Evolutionary conservation across 2,797 vertebrate genomes (phyloP).

Genomic region (Merluccius polli): DNA sequence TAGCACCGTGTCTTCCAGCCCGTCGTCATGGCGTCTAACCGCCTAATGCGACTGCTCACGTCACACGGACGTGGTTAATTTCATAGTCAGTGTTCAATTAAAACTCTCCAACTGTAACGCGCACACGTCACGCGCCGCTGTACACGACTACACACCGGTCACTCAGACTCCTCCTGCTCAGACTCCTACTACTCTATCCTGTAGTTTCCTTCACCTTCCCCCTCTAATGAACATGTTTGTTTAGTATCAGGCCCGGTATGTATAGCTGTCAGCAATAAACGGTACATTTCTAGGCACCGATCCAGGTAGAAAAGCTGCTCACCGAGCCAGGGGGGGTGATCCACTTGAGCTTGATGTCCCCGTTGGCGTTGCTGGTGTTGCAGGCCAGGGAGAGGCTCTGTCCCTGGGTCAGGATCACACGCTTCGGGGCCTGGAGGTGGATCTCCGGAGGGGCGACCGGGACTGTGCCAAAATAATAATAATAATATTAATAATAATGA

Average conservation of each 20-base stretch:
- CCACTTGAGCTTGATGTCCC: constrained; percentile 80
- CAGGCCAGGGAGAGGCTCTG: constrained; percentile 84
- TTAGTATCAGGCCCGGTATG: too few relatives aligned
- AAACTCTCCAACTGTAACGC: too few relatives aligned
- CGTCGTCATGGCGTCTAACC: too few relatives aligned
- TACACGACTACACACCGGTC: too few relatives aligned
- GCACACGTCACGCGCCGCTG: too few relatives aligned
- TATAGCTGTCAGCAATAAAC: too few relatives aligned
- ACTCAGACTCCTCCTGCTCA: too few relatives aligned
- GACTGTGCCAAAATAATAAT: constrained; percentile 68
- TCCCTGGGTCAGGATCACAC: constrained; percentile 77
- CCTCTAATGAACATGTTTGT: not conserved
- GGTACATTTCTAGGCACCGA: not conserved
- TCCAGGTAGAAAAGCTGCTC: constrained; percentile 50
- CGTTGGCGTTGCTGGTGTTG: constrained; percentile 85
- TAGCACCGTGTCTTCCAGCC: too few relatives aligned
- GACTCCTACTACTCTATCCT: too few relatives aligned
- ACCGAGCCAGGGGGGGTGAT: constrained; percentile 74
- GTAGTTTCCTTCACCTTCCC: not conserved
- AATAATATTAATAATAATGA: not conserved
- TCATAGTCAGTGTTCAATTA: too few relatives aligned
- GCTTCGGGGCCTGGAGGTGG: constrained; percentile 72
- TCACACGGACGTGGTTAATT: too few relatives aligned
- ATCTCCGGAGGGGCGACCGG: constrained; percentile 77
- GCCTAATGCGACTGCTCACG: too few relatives aligned